phyloP scores from a whole-genome alignment of 2,113 vertebrate species.

The Daubentonia madagascariensis region DNA sequence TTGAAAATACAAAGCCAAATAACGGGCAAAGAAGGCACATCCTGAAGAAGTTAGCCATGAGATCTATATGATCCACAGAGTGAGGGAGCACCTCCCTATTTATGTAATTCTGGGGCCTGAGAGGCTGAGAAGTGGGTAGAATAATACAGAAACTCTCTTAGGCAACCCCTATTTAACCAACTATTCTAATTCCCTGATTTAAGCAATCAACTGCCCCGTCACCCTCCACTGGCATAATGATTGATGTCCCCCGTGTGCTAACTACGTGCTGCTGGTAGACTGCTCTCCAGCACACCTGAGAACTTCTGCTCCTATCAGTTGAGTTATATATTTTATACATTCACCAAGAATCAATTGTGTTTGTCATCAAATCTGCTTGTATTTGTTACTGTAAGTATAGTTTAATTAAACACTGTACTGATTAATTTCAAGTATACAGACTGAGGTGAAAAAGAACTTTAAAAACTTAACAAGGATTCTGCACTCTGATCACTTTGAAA shows the following conservation, averaged over 20 bases:
- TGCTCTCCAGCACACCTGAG: not conserved
- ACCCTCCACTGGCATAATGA: rapidly evolving
- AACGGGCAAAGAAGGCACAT: not conserved
- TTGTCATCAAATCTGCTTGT: not conserved
- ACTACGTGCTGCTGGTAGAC: not conserved
- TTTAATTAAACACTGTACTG: not conserved
- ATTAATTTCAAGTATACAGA: not conserved
- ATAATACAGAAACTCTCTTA: not conserved
- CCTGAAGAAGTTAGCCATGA: not conserved
- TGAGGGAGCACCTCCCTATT: not conserved
- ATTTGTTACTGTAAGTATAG: not conserved
- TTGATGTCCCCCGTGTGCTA: rapidly evolving
- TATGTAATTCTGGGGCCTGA: not conserved
- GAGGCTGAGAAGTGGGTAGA: not conserved
- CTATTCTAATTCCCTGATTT: not conserved
- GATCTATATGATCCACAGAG: not conserved
- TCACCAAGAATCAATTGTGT: rapidly evolving
- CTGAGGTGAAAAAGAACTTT: not conserved
- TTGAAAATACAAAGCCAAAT: not conserved
- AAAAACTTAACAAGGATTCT: not conserved
- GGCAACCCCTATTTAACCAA: not conserved
- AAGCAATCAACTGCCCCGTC: not conserved
- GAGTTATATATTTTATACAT: not conserved
- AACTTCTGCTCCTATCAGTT: not conserved
- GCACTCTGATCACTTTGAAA: not conserved